A percentile compares a stretch with the other conserved stretches of the same genome.
phyloP scores from a whole-genome alignment of 2,797 vertebrate genomes.

The Picus viridis region DNA sequence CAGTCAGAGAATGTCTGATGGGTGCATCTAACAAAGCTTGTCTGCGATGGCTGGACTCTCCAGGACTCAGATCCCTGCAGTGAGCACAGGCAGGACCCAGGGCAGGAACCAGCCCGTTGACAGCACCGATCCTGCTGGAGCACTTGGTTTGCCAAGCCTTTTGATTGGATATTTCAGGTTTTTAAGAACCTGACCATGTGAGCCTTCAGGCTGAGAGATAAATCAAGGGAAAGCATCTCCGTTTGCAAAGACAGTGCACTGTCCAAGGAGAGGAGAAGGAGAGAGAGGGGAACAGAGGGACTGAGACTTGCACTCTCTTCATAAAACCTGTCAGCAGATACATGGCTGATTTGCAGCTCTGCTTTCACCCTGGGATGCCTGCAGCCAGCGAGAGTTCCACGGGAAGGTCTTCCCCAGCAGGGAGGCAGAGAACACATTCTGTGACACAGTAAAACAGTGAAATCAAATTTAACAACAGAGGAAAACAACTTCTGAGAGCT shows the following conservation, averaged over 20 bases:
- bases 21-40: not conserved
- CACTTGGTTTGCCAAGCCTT: not conserved
- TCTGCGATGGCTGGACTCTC: accelerated
- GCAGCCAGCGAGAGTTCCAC: not conserved
- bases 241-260: not conserved
- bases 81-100: not conserved
- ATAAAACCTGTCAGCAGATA: not conserved
- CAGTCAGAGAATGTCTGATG: not conserved
- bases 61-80: not conserved
- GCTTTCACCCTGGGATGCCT: not conserved
- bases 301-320: not conserved
- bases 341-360: not conserved
- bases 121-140: not conserved
- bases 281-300: not conserved
- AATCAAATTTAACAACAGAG: constrained; percentile 51
- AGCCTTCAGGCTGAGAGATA: not conserved
- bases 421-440: constrained; percentile 45
- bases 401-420: not conserved
- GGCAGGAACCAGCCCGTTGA: not conserved
- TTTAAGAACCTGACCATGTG: not conserved
- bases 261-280: not conserved
- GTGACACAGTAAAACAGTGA: constrained; percentile 40
- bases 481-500: constrained; percentile 57
- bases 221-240: not conserved
- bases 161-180: not conserved